Conservation (phyloP, 2,113 vertebrate genomes). For the Lutjanus erythropterus region DNA sequence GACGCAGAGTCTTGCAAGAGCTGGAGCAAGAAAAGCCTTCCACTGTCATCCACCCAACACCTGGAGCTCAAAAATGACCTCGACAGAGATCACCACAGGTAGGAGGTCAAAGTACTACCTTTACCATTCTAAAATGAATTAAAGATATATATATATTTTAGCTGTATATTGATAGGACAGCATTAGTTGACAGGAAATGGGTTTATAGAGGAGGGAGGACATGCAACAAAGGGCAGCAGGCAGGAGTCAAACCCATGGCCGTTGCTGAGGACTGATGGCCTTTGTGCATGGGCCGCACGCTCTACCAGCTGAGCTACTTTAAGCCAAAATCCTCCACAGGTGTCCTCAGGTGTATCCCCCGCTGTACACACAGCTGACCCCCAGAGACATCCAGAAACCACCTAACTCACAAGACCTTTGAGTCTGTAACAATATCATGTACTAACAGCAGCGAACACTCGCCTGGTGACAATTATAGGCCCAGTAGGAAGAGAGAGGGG, state of each 20-base stretch:
- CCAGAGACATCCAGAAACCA: background rate
- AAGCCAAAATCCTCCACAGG: background rate
- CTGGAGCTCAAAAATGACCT: conserved; percentile 60
- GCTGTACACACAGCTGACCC: background rate
- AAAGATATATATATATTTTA: no score
- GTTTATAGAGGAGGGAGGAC: no score
- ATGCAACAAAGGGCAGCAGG: no score
- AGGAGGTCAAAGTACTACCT: no score
- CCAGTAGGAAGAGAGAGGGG: conserved; percentile 33
- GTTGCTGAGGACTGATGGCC: no score
- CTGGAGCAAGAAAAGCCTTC: conserved; percentile 86
- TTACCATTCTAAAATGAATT: no score
- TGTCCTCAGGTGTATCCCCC: background rate
- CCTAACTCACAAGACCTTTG: background rate
- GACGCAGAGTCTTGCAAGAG: conserved; percentile 78
- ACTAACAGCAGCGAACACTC: background rate
- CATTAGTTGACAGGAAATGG: no score
- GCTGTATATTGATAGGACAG: no score
- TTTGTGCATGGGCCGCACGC: no score
- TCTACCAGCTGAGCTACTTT: no score
- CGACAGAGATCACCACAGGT: conserved; percentile 91
- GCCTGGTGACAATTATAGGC: conserved; percentile 25
- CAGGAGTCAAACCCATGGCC: no score
- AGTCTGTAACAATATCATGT: background rate
- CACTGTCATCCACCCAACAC: conserved; percentile 74